Evolutionary conservation across 2,113 vertebrate species (phyloP).

Genomic region (Crypturellus undulatus): DNA sequence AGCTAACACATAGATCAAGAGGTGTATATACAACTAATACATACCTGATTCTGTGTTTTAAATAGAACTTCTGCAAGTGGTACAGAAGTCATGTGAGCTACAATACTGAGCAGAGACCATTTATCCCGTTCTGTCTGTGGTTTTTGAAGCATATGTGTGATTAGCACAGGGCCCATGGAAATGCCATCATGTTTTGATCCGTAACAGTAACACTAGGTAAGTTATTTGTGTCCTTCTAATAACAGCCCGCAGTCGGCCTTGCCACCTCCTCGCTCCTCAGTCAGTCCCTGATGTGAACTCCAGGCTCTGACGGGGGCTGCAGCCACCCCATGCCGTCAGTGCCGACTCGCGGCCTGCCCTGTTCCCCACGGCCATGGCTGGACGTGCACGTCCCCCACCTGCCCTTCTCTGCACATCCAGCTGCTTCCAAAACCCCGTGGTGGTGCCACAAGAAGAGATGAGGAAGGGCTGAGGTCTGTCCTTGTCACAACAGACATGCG

Average conservation of each 20-base stretch:
- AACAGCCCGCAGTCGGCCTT: neutral
- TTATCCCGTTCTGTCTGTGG: neutral
- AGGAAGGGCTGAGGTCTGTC: neutral
- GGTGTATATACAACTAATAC: neutral
- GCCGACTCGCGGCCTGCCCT: neutral
- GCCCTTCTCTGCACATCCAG: neutral
- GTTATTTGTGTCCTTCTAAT: neutral
- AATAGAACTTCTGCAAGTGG: neutral
- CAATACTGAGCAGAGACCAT: neutral
- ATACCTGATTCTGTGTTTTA: neutral
- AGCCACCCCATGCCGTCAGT: too few species aligned
- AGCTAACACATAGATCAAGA: neutral
- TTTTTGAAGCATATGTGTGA: neutral
- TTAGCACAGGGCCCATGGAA: rapidly evolving
- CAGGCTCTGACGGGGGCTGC: too few species aligned
- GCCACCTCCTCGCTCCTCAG: neutral
- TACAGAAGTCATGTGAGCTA: neutral
- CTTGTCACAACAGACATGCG: too few species aligned
- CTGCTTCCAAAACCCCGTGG: neutral
- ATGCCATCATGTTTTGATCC: neutral
- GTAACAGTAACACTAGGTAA: neutral
- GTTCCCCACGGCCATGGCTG: rapidly evolving
- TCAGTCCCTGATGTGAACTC: neutral
- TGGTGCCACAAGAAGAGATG: neutral
- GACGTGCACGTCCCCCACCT: neutral